phyloP scores from a whole-genome alignment of 2,797 vertebrate species.

The Gadopsis bispinosus region DNA sequence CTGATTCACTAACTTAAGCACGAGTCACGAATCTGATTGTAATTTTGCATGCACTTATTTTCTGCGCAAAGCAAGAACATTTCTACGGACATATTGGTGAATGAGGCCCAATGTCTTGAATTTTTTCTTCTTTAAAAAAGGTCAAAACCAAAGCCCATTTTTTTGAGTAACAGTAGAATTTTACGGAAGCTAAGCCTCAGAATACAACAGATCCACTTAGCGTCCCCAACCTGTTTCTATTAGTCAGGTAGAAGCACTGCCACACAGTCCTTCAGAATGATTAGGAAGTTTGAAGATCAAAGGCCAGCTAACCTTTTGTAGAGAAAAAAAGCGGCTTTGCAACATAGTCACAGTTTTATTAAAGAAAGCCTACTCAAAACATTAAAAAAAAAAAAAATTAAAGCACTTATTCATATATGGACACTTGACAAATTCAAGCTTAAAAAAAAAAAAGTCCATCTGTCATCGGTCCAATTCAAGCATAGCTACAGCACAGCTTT shows the following conservation, averaged over 20 bases:
- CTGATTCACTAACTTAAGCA: too few species aligned
- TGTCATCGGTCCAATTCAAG: constrained; percentile 61
- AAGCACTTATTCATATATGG: constrained; percentile 80
- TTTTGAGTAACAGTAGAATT: constrained; percentile 50
- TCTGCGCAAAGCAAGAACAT: too few species aligned
- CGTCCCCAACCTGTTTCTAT: constrained; percentile 58
- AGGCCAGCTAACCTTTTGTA: constrained; percentile 72
- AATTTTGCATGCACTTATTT: too few species aligned
- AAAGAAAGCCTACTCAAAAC: constrained; percentile 75
- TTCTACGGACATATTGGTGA: too few species aligned
- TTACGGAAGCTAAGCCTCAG: constrained; percentile 51
- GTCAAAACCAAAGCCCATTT: constrained; percentile 51
- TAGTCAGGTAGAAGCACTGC: constrained; percentile 57
- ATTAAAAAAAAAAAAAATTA: constrained; percentile 74
- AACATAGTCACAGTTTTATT: constrained; percentile 81
- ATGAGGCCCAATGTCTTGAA: constrained; percentile 20
- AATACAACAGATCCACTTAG: constrained; percentile 47
- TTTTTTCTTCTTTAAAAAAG: constrained; percentile 68
- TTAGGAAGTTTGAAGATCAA: constrained; percentile 81
- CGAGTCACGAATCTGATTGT: too few species aligned
- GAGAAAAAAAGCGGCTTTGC: constrained; percentile 74
- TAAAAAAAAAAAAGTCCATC: constrained; percentile 27
- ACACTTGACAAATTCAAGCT: constrained; percentile 81
- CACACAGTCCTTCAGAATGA: constrained; percentile 73
- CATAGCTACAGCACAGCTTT: constrained; percentile 54